Conservation (phyloP, 2,797 vertebrate species). For the Alcedo atthis region DNA sequence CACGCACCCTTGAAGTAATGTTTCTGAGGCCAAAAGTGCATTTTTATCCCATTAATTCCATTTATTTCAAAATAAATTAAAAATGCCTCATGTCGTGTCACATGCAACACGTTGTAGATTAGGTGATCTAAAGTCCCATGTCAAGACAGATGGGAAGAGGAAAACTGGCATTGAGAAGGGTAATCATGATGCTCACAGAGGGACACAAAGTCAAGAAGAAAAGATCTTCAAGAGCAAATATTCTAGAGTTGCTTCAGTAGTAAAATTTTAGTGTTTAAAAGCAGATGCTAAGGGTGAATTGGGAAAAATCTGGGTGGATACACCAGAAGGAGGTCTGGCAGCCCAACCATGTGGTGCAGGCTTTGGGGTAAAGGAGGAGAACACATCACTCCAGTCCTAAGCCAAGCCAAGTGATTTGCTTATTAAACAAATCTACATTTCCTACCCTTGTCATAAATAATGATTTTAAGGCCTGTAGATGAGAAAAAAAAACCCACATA, state of each 20-base stretch:
- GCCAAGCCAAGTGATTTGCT: not conserved
- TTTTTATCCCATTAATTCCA: not conserved
- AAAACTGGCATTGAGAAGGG: not conserved
- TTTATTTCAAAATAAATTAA: too few species aligned
- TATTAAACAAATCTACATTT: not conserved
- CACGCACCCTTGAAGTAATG: rapidly evolving
- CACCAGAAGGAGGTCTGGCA: not conserved
- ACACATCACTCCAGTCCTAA: not conserved
- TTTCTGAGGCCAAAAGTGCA: not conserved
- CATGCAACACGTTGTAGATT: not conserved
- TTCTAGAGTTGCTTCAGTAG: not conserved
- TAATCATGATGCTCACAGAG: not conserved
- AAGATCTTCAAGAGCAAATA: not conserved
- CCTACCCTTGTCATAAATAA: not conserved
- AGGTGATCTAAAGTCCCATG: rapidly evolving
- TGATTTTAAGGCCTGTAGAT: not conserved
- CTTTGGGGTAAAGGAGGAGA: not conserved
- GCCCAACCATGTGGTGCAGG: not conserved
- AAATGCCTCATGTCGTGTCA: not conserved
- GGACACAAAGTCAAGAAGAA: not conserved
- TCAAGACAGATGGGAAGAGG: not conserved
- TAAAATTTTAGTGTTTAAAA: not conserved
- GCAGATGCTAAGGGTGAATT: not conserved
- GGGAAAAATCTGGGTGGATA: not conserved
- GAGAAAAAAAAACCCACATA: rapidly evolving